Conservation (phyloP, 2,888 invertebrate genomes). For the Pardosa pseudoannulata region DNA sequence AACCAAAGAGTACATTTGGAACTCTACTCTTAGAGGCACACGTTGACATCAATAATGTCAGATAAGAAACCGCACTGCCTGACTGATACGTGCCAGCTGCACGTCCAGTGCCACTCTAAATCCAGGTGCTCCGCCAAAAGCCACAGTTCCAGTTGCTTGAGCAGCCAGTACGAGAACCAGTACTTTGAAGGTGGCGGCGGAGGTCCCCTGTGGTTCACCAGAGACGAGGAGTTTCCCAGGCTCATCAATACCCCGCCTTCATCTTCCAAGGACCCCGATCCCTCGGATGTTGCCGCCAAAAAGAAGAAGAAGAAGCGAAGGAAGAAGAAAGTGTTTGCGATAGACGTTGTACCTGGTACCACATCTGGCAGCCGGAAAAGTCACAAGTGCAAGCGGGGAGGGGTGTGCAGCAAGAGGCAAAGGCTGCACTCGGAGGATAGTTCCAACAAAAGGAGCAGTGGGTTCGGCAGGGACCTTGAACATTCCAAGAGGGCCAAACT, state of each 20-base stretch:
- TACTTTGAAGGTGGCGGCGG: constrained; percentile 44
- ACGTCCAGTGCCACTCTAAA: constrained; percentile 52
- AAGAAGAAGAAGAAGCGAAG: constrained; percentile 31
- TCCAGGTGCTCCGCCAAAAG: constrained; percentile 65
- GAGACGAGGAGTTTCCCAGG: constrained; percentile 55
- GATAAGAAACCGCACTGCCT: constrained; percentile 28
- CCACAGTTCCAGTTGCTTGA: constrained; percentile 66
- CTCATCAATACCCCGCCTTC: constrained; percentile 45
- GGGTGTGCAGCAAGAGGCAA: constrained; percentile 48
- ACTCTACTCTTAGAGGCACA: too few relatives aligned
- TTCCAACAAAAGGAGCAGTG: constrained; percentile 52
- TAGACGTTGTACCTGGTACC: constrained; percentile 27
- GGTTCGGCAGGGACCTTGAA: constrained; percentile 23
- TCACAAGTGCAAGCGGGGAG: constrained; percentile 38
- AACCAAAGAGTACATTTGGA: too few relatives aligned
- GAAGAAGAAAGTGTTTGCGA: constrained; percentile 49
- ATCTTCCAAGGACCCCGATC: constrained; percentile 32
- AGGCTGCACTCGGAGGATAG: constrained; percentile 65
- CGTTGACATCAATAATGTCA: too few relatives aligned
- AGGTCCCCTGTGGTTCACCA: constrained; percentile 56
- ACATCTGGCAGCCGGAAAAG: background rate
- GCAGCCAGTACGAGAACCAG: constrained; percentile 55
- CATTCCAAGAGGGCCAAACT: constrained; percentile 60
- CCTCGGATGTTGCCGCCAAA: background rate
- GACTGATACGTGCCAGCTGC: constrained; percentile 51